Percentiles rank a stretch among this genome's conserved stretches.
These are phyloP conservation scores for Hyperopisus bebe DNA, from an alignment of 2,113 vertebrate species.

Conservation along the genomic window DNA sequence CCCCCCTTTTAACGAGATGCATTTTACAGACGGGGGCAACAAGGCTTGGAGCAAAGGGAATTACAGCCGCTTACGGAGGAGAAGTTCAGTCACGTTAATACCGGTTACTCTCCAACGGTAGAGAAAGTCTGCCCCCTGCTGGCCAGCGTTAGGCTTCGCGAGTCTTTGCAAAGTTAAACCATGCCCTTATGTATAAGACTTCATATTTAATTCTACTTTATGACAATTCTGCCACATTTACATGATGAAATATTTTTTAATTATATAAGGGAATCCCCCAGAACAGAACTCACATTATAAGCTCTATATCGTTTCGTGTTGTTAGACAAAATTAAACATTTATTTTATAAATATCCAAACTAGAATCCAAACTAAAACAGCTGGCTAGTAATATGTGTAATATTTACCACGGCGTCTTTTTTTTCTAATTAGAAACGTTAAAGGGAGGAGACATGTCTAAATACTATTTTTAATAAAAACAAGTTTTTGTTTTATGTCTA, in stretches of 20 bases:
- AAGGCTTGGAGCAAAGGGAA: conserved; percentile 53
- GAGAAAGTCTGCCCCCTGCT: conserved; percentile 71
- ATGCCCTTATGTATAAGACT: background rate
- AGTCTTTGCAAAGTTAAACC: background rate
- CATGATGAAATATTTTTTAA: background rate
- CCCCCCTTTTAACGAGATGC: conserved; percentile 57
- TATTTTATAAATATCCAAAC: background rate
- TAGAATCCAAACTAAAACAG: background rate
- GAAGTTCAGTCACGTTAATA: conserved; percentile 35
- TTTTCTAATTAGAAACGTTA: background rate
- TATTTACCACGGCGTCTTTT: background rate
- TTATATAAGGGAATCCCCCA: background rate
- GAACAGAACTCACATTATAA: background rate
- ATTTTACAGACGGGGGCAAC: conserved; percentile 60
- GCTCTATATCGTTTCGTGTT: background rate
- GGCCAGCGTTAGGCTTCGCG: conserved; percentile 15
- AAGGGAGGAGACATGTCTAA: background rate
- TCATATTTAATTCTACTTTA: background rate
- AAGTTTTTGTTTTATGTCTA: background rate
- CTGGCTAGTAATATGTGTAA: background rate
- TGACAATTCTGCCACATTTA: background rate
- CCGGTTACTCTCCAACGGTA: conserved; percentile 39
- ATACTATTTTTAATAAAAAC: background rate
- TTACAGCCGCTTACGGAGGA: conserved; percentile 49
- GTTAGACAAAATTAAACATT: background rate